These are phyloP conservation scores for Anoncus sp. DNA, from an alignment of 2,888 invertebrate genomes.

Conservation along the genomic window DNA sequence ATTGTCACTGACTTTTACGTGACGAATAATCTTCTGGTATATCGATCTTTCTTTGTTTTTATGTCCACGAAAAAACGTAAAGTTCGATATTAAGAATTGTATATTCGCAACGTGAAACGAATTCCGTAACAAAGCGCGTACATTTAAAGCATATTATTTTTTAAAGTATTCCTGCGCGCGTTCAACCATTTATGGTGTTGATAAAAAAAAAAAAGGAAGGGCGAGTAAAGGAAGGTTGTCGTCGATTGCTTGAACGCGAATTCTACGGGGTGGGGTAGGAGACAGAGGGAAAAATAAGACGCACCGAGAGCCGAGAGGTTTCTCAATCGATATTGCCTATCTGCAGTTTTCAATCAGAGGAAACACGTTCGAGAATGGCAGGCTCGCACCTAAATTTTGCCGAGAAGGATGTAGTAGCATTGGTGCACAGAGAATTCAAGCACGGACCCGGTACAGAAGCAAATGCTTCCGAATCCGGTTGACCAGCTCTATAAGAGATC, in stretches of 20 bases:
- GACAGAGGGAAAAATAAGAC: constrained; percentile 41
- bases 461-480: constrained; percentile 30
- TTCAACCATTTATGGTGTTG: not conserved
- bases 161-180: constrained; percentile 43
- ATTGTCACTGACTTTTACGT: constrained; percentile 32
- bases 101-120: constrained; percentile 41
- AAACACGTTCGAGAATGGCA: constrained; percentile 52
- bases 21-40: constrained; percentile 37
- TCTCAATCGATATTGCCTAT: constrained; percentile 56
- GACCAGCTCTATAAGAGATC: constrained; percentile 42
- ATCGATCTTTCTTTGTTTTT: constrained; percentile 26
- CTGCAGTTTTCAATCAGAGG: constrained; percentile 60
- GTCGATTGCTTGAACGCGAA: constrained; percentile 51
- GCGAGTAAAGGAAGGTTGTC: constrained; percentile 37
- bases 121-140: constrained; percentile 43
- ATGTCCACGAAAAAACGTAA: not conserved
- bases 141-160: constrained; percentile 5
- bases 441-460: not conserved
- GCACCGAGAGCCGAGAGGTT: constrained; percentile 22
- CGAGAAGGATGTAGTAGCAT: constrained; percentile 5
- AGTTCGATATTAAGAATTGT: constrained; percentile 29
- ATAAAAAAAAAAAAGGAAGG: constrained; percentile 19
- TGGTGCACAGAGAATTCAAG: constrained; percentile 40
- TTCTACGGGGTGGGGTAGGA: constrained; percentile 20
- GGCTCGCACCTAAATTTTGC: constrained; percentile 37